These are phyloP conservation scores for Anoplophora glabripennis DNA, from an alignment of 1,140 invertebrate genomes.

Conservation along the genomic window DNA sequence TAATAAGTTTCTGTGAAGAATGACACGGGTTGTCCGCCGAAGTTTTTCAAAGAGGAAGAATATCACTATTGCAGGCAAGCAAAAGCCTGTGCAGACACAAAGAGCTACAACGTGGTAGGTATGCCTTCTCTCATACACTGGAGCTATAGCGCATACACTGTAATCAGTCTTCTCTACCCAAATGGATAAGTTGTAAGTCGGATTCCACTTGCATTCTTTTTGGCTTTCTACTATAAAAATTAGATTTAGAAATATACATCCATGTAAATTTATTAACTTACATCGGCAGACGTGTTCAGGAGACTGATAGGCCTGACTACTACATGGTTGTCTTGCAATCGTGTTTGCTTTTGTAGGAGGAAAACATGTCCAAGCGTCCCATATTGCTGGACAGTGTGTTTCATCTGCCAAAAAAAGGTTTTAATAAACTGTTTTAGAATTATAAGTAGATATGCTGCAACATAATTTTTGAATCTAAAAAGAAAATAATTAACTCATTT, in stretches of 20 bases:
- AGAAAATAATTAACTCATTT: neutral
- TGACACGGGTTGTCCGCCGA: conserved; percentile 49
- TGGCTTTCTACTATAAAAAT: conserved; percentile 44
- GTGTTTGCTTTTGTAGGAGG: conserved; percentile 39
- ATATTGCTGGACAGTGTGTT: conserved; percentile 50
- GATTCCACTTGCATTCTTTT: conserved; percentile 52
- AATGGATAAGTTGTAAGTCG: conserved; percentile 20
- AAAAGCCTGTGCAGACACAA: conserved; percentile 49
- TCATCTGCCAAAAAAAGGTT: conserved; percentile 25
- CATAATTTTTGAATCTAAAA: neutral
- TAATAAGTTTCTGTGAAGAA: conserved; percentile 57
- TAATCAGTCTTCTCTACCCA: conserved; percentile 57
- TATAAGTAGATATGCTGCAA: conserved; percentile 6
- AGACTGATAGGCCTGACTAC: conserved; percentile 54
- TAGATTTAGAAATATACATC: neutral
- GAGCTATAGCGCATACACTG: conserved; percentile 52
- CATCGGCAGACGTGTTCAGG: conserved; percentile 52
- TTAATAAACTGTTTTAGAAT: neutral
- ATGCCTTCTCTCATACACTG: conserved; percentile 51
- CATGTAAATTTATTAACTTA: conserved; percentile 44
- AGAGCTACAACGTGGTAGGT: conserved; percentile 52
- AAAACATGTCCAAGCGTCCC: conserved; percentile 59
- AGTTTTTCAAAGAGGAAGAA: conserved; percentile 54
- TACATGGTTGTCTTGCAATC: conserved; percentile 47
- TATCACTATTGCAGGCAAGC: conserved; percentile 55